phyloP scores from a whole-genome alignment of 92 coral and sea anemone species.

The Diadumene lineata region DNA sequence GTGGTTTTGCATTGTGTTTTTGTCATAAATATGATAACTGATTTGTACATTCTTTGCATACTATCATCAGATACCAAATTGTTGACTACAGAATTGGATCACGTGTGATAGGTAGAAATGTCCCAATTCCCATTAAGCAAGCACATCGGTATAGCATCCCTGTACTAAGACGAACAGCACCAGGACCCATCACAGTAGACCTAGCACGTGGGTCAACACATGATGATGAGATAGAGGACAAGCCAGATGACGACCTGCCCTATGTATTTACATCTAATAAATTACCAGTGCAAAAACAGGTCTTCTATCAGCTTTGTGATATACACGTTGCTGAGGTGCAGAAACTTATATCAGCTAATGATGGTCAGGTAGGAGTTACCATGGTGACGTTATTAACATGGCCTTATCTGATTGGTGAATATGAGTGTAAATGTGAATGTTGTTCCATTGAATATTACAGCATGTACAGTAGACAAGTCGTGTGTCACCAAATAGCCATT shows the following conservation, averaged over 20 bases:
- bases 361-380: conserved; percentile 81
- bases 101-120: conserved; percentile 47
- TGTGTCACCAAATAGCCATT: too few species aligned
- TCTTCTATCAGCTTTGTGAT: conserved; percentile 93
- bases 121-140: conserved; percentile 61
- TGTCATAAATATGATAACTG: background rate
- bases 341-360: conserved; percentile 74
- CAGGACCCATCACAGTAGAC: conserved; percentile 6
- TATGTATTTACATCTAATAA: conserved; percentile 85
- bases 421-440: too few species aligned
- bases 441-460: too few species aligned
- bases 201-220: conserved; percentile 12
- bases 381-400: background rate
- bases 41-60: background rate
- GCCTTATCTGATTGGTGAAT: background rate
- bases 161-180: conserved; percentile 8
- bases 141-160: conserved; percentile 14
- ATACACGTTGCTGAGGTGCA: conserved; percentile 87
- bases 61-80: conserved; percentile 65
- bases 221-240: conserved; percentile 12
- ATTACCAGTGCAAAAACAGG: conserved; percentile 71
- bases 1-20: too few species aligned
- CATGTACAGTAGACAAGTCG: too few species aligned
- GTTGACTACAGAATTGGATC: conserved; percentile 77
- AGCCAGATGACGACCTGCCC: conserved; percentile 62